A percentile compares a stretch with the other conserved stretches of the same genome.
phyloP scores from a whole-genome alignment of 1,140 invertebrate species.

The Drosophila saltans region DNA sequence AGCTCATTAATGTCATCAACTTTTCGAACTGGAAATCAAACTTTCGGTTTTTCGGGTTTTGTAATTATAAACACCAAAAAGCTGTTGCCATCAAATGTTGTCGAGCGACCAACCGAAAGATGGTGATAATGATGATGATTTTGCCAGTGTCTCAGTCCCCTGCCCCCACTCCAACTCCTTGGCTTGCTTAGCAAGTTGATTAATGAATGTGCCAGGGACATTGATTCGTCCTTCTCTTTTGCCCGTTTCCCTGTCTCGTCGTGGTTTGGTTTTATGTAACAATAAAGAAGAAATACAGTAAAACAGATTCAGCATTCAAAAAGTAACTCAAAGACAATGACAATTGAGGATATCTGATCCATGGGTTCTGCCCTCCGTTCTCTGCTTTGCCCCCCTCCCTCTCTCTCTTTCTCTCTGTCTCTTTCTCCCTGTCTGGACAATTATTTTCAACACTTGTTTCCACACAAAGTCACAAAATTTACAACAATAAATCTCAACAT shows the following conservation, averaged over 20 bases:
- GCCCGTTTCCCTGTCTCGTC: not conserved
- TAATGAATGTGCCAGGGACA: conserved; percentile 61
- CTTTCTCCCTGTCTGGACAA: conserved; percentile 48
- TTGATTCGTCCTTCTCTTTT: conserved; percentile 36
- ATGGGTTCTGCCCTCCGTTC: conserved; percentile 26
- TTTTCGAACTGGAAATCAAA: conserved; percentile 46
- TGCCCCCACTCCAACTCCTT: not conserved
- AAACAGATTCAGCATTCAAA: conserved; percentile 21
- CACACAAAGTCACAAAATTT: not conserved
- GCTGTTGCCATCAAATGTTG: conserved; percentile 59
- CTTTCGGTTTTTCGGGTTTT: conserved; percentile 55
- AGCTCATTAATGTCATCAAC: conserved; percentile 52
- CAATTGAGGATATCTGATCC: conserved; percentile 50
- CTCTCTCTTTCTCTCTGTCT: too few relatives aligned
- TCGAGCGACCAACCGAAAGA: conserved; percentile 41
- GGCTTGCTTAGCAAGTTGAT: conserved; percentile 36
- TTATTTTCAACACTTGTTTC: conserved; percentile 58
- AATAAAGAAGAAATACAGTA: conserved; percentile 36
- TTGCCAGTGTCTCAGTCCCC: not conserved
- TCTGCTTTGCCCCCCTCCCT: too few relatives aligned
- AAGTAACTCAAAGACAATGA: conserved; percentile 34
- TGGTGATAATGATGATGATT: conserved; percentile 29
- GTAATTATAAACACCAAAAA: conserved; percentile 56
- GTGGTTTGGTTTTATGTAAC: conserved; percentile 49
- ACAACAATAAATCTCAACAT: conserved; percentile 37